Base-by-base conservation (phyloP, 2,888 invertebrate genomes). In the Drosophila leonis region DNA sequence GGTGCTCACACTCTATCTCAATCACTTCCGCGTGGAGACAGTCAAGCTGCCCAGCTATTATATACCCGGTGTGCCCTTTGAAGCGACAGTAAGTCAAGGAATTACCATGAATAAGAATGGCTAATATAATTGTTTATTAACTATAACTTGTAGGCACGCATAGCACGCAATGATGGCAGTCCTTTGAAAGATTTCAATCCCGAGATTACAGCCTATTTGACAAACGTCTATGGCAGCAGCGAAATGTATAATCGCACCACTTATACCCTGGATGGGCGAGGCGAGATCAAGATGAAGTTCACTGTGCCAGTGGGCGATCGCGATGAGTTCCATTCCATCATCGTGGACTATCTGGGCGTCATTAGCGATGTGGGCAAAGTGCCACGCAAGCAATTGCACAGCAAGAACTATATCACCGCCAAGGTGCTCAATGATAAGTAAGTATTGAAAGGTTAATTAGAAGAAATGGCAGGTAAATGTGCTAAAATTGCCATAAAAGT, bases 1-100 rank as follows among this genome's bases (percentile, higher is more conserved):
- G 6, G 94, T 96, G 80, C 94, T 98, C 65, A 95, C 96, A 55
- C 94, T 98, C 27, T 97, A 98, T 92, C 95, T 96, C 80, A 95
- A 96, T 92, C 95, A 95, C 69, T 96, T 97, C 89, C 96, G 96
- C 76, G 94, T 98, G 92, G 96, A 97, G 78, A 94, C 97, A 39
- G 95, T 98, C 51, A 95, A 97, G 88, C 96, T 98, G 27, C 97
- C 98, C 0, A 97, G 97, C 80, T 96, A 97, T 88, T 99, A 98
- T 93, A 98, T 98, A 93, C 98, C 99, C 0, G 97, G 97, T 27
- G 94, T 99, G 44, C 96, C 96, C 72, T 99, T 93, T 35, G 93
- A 93, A 70, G 92, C 92, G 1, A 90, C 92, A 13, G 93, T 93
- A 60, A 82, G 82, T 77, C 18, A n/a, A n/a, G 1, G 12, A n/a